Percentiles rank a stretch among this genome's conserved stretches.
phyloP scores from a whole-genome alignment of 2,888 invertebrate species.

The Mylabris sibirica region DNA sequence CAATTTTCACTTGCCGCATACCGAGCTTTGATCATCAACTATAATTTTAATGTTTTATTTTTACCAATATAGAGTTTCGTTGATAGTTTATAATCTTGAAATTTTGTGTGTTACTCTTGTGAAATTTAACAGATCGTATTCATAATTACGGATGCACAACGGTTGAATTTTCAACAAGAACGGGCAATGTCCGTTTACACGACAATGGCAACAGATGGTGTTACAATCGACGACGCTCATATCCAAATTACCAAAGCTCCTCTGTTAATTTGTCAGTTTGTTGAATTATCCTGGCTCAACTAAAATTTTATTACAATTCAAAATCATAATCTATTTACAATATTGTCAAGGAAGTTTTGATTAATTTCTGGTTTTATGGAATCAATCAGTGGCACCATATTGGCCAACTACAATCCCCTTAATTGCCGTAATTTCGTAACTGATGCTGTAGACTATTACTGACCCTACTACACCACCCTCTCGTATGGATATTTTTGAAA shows the following conservation, averaged over 20 bases:
- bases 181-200: conserved; percentile 29
- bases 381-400: conserved; percentile 57
- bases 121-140: background rate
- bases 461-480: conserved; percentile 21
- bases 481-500: conserved; percentile 49
- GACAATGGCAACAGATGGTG: conserved; percentile 36
- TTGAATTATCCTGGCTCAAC: conserved; percentile 19
- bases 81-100: background rate
- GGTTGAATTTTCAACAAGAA: conserved; percentile 10
- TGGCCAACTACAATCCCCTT: conserved; percentile 51
- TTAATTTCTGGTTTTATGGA: conserved; percentile 43
- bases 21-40: conserved; percentile 15
- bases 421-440: conserved; percentile 55
- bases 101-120: background rate
- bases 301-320: too few species aligned
- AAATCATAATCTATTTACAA: too few species aligned
- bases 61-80: background rate
- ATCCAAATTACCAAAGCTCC: conserved; percentile 34
- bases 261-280: conserved; percentile 27
- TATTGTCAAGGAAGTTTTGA: background rate
- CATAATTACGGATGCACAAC: background rate
- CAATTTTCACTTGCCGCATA: conserved; percentile 14
- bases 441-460: conserved; percentile 29
- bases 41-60: background rate
- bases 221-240: conserved; percentile 33